Evolutionary conservation across 2,888 invertebrate species (phyloP).

Genomic region (Eupithecia abbreviata): DNA sequence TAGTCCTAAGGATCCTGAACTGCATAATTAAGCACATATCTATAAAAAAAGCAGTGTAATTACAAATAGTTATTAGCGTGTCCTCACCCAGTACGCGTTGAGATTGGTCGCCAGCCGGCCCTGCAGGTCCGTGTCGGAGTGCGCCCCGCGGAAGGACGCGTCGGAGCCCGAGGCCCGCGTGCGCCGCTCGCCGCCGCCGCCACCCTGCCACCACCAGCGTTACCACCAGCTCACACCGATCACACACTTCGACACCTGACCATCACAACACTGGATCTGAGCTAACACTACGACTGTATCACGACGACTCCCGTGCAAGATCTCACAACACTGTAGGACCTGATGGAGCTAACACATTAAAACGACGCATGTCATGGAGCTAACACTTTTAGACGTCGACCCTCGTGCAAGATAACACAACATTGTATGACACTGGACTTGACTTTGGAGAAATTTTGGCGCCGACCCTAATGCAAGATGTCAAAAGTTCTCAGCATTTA

Average conservation of each 20-base stretch:
- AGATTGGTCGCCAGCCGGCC: slow-evolving; percentile 70
- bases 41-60: background rate
- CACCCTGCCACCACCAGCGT: slow-evolving; percentile 55
- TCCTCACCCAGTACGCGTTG: slow-evolving; percentile 77
- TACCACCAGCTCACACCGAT: slow-evolving; percentile 51
- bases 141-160: slow-evolving; percentile 72
- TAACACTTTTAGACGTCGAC: background rate
- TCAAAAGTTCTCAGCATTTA: background rate
- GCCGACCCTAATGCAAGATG: background rate
- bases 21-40: background rate
- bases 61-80: slow-evolving; percentile 20
- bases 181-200: slow-evolving; percentile 56
- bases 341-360: background rate
- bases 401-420: background rate
- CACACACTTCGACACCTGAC: slow-evolving; percentile 54
- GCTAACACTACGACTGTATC: background rate
- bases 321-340: background rate
- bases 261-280: slow-evolving; percentile 4
- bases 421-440: background rate
- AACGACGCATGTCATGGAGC: too few species aligned
- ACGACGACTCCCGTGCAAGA: background rate
- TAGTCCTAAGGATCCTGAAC: too few species aligned
- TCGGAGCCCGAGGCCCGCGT: slow-evolving; percentile 65
- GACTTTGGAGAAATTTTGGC: background rate
- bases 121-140: slow-evolving; percentile 77